These are phyloP conservation scores for Psococerastis gibbosa DNA, from an alignment of 2,888 invertebrate species.

Conservation along the genomic window DNA sequence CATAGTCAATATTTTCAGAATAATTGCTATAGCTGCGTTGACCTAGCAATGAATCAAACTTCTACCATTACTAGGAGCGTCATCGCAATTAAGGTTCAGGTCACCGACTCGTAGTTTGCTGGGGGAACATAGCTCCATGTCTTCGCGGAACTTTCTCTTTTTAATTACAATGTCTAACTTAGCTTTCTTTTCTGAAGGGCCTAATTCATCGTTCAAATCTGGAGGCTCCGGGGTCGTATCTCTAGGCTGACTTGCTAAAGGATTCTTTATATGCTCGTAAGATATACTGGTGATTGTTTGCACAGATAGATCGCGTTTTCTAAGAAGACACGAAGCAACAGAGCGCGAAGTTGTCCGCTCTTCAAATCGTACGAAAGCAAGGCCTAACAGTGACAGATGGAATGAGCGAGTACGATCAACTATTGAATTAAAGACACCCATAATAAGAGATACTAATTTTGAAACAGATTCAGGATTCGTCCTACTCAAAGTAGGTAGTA, in stretches of 20 bases:
- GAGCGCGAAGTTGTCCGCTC: slow-evolving; percentile 50
- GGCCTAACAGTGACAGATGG: slow-evolving; percentile 57
- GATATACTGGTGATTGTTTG: slow-evolving; percentile 38
- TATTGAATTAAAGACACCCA: slow-evolving; percentile 18
- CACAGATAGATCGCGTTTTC: slow-evolving; percentile 51
- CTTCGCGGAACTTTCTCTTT: slow-evolving; percentile 27
- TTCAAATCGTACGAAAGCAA: slow-evolving; percentile 65
- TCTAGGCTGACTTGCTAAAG: slow-evolving; percentile 10
- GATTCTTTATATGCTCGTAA: slow-evolving; percentile 22
- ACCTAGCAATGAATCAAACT: slow-evolving; percentile 23
- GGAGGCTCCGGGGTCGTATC: slow-evolving; percentile 13
- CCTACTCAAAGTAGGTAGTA: slow-evolving; percentile 31
- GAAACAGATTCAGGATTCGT: slow-evolving; percentile 31
- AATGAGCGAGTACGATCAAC: slow-evolving; percentile 32
- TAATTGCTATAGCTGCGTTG: too few relatives aligned
- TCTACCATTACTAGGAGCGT: too few relatives aligned
- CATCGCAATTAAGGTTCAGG: slow-evolving; percentile 41
- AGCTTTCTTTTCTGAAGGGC: slow-evolving; percentile 58
- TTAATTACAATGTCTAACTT: slow-evolving; percentile 30
- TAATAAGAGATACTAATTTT: slow-evolving; percentile 15
- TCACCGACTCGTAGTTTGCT: slow-evolving; percentile 49
- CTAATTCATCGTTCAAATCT: slow-evolving; percentile 32
- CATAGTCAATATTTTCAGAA: too few relatives aligned
- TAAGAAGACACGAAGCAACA: slow-evolving; percentile 48
- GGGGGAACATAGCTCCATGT: slow-evolving; percentile 39